Evolutionary conservation across 2,797 vertebrate species (phyloP).

Genomic region (Chaetodon trifasciatus): DNA sequence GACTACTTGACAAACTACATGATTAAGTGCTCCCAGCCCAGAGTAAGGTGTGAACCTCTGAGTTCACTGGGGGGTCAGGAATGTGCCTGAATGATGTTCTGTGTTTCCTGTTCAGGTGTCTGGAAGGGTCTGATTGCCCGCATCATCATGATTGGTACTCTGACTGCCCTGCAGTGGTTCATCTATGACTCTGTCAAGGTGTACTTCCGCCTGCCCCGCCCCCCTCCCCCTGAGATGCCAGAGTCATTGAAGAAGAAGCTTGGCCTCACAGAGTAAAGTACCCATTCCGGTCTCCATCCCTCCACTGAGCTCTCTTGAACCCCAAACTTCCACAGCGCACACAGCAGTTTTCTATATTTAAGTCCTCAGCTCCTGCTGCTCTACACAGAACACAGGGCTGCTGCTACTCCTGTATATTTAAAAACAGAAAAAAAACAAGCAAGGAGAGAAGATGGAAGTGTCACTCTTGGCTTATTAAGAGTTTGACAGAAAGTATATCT

Average conservation of each 20-base stretch:
- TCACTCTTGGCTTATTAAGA: conserved; percentile 24
- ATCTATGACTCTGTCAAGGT: conserved; percentile 98
- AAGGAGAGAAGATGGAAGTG: conserved; percentile 24
- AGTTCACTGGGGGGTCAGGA: no score
- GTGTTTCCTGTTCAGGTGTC: conserved; percentile 84
- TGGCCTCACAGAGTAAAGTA: conserved; percentile 86
- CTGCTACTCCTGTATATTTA: conserved; percentile 72
- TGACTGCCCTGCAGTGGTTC: conserved; percentile 97
- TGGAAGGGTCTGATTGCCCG: conserved; percentile 96
- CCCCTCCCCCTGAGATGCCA: conserved; percentile 96
- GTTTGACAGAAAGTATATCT: conserved; percentile 42
- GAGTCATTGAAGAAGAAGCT: conserved; percentile 97
- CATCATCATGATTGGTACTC: conserved; percentile 98
- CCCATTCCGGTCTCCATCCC: neutral
- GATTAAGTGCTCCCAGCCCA: neutral
- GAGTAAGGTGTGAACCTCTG: neutral
- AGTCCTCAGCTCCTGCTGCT: conserved; percentile 59
- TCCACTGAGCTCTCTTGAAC: conserved; percentile 21
- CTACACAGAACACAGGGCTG: conserved; percentile 33
- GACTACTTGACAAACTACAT: neutral
- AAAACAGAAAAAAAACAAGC: conserved; percentile 25
- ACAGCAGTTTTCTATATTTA: conserved; percentile 81
- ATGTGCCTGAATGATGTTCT: neutral
- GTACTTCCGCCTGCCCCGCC: conserved; percentile 96
- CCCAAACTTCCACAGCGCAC: conserved; percentile 29